phyloP scores from a whole-genome alignment of 1,140 invertebrate genomes.

The Stegodyphus dumicola region DNA sequence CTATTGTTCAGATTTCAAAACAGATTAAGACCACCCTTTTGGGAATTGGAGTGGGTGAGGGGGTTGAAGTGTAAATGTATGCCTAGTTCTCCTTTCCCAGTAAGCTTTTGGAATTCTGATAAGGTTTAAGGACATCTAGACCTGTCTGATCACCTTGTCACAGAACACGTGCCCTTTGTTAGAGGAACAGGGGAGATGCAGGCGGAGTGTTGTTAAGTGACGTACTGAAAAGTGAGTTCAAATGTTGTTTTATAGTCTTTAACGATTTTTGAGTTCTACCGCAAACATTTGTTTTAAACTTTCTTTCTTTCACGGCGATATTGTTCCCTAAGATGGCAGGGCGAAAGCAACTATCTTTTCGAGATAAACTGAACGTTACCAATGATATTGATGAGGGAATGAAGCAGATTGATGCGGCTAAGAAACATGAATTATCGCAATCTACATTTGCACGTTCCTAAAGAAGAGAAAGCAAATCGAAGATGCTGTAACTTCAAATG shows the following conservation, averaged over 20 bases:
- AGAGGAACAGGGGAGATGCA: too few species aligned
- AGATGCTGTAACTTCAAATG: neutral
- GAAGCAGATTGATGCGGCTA: neutral
- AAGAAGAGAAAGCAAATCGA: neutral
- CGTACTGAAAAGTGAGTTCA: too few species aligned
- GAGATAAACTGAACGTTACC: constrained; percentile 12
- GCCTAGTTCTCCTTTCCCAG: too few species aligned
- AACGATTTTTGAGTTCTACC: too few species aligned
- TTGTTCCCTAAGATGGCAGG: neutral
- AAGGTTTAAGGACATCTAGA: too few species aligned
- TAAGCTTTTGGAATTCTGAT: too few species aligned
- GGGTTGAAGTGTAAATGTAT: neutral
- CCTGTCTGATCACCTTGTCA: too few species aligned
- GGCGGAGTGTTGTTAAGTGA: too few species aligned
- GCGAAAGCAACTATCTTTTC: constrained; percentile 1
- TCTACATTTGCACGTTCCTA: neutral
- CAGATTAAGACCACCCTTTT: neutral
- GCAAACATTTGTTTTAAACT: too few species aligned
- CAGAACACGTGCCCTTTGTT: too few species aligned
- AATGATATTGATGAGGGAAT: constrained; percentile 1
- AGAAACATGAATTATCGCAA: neutral
- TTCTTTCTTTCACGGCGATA: too few species aligned
- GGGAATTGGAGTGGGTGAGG: neutral
- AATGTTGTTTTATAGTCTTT: too few species aligned
- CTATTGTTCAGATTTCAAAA: constrained; percentile 3